Percentiles rank a stretch among this genome's conserved stretches.
phyloP scores from a whole-genome alignment of 2,888 invertebrate species.

The Ophion obscuratus region DNA sequence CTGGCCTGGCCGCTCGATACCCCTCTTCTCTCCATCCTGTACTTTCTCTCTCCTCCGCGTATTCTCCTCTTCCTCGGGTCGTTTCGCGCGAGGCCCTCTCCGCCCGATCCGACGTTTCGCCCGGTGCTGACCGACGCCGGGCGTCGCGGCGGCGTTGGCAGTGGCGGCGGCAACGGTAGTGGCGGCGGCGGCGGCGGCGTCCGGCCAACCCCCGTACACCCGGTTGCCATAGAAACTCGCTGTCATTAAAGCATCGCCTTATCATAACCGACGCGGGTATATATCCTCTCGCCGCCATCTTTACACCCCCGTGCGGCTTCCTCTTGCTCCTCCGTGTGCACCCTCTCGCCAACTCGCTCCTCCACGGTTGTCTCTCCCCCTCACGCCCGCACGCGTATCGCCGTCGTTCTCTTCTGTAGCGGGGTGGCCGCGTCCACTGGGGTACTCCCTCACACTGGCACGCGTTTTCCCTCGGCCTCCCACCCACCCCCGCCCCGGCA shows the following conservation, averaged over 20 bases:
- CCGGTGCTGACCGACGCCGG: conserved; percentile 82
- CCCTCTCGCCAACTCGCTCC: conserved; percentile 38
- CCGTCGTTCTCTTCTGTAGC: conserved; percentile 41
- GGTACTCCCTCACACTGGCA: conserved; percentile 54
- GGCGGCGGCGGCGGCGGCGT: conserved; percentile 70
- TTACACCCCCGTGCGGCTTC: conserved; percentile 79
- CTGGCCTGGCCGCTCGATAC: conserved; percentile 78
- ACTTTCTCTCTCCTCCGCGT: conserved; percentile 49
- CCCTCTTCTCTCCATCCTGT: conserved; percentile 68
- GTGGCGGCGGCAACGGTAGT: conserved; percentile 71
- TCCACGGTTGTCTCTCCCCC: conserved; percentile 31
- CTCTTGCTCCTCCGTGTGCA: conserved; percentile 59
- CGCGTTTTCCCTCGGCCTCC: conserved; percentile 46
- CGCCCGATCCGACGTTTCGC: conserved; percentile 67
- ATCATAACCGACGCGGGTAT: conserved; percentile 83
- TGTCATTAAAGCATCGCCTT: conserved; percentile 84
- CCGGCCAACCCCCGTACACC: conserved; percentile 81
- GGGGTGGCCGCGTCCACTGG: conserved; percentile 37
- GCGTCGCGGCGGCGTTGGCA: conserved; percentile 77
- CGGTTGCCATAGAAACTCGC: conserved; percentile 81
- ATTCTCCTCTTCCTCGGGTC: conserved; percentile 49
- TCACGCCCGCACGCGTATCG: conserved; percentile 33
- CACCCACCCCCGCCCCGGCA: conserved; percentile 53
- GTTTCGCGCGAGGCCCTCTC: conserved; percentile 22
- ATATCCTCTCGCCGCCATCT: conserved; percentile 80